Percentiles rank a stretch among this genome's conserved stretches.
Conservation (phyloP, 2,888 invertebrate genomes). For the Tanypteryx hageni region DNA sequence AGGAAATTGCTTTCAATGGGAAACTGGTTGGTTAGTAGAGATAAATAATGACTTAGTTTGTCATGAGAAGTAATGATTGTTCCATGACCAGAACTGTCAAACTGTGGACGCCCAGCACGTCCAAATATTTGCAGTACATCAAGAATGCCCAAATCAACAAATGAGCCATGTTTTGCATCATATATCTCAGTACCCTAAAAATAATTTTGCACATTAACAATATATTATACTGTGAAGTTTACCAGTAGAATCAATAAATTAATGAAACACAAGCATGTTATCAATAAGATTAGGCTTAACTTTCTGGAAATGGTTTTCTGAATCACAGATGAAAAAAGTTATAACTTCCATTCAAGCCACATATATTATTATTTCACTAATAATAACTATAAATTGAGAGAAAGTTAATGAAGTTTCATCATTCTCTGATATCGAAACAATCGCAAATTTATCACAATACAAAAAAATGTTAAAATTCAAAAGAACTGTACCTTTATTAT, state of each 20-base stretch:
- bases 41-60: conserved; percentile 95
- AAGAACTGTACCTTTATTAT: conserved; percentile 87
- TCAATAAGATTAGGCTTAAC: too few relatives aligned
- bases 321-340: too few relatives aligned
- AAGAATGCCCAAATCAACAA: conserved; percentile 96
- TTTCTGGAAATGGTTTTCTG: too few relatives aligned
- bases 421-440: conserved; percentile 17
- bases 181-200: conserved; percentile 96
- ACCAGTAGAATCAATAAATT: too few relatives aligned
- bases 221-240: too few relatives aligned
- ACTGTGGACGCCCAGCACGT: conserved; percentile 98
- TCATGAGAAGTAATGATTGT: conserved; percentile 96
- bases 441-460: conserved; percentile 33
- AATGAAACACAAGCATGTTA: too few relatives aligned
- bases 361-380: too few relatives aligned
- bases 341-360: too few relatives aligned
- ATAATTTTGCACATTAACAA: conserved; percentile 38
- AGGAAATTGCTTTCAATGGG: conserved; percentile 99
- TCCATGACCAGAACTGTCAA: conserved; percentile 95
- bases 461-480: not conserved
- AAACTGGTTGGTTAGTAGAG: conserved; percentile 95
- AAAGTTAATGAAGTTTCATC: not conserved
- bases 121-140: conserved; percentile 99
- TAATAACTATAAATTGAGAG: not conserved
- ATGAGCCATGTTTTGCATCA: conserved; percentile 95